phyloP scores from a whole-genome alignment of 37 sponge, comb jelly and placozoan genomes.

The Ianthella basta region DNA sequence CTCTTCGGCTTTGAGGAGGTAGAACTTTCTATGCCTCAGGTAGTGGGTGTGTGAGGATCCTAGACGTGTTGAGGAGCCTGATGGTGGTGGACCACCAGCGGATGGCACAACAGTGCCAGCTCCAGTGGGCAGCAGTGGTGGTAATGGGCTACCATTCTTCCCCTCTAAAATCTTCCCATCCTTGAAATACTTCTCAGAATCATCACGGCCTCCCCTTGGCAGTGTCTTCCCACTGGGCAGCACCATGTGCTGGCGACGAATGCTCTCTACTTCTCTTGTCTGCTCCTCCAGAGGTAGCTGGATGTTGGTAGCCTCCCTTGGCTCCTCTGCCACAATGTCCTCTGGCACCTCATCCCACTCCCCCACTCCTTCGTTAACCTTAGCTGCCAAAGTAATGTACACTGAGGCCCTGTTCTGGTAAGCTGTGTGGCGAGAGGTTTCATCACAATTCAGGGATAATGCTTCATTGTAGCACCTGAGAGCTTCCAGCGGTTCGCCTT shows the following conservation, averaged over 20 bases:
- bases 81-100: background rate
- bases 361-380: background rate
- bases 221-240: background rate
- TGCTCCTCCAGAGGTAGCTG: background rate
- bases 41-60: conserved; percentile 43
- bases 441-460: conserved; percentile 52
- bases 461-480: conserved; percentile 63
- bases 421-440: conserved; percentile 47
- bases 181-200: conserved; percentile 35
- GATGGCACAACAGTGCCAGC: too few species aligned
- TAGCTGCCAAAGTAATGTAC: conserved; percentile 64
- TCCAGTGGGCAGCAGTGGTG: conserved; percentile 39
- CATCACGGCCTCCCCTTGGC: background rate
- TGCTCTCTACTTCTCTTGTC: background rate
- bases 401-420: conserved; percentile 76
- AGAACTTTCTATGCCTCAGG: conserved; percentile 25
- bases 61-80: conserved; percentile 44
- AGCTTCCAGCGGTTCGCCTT: conserved; percentile 45
- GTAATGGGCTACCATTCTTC: conserved; percentile 37
- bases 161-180: conserved; percentile 38
- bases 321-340: conserved; percentile 14
- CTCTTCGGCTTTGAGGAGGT: conserved; percentile 28
- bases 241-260: background rate
- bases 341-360: conserved; percentile 28
- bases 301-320: background rate